A percentile compares a stretch with the other conserved stretches of the same genome.
Evolutionary conservation across 1,140 invertebrate species (phyloP).

Genomic region (Magallana gigas): DNA sequence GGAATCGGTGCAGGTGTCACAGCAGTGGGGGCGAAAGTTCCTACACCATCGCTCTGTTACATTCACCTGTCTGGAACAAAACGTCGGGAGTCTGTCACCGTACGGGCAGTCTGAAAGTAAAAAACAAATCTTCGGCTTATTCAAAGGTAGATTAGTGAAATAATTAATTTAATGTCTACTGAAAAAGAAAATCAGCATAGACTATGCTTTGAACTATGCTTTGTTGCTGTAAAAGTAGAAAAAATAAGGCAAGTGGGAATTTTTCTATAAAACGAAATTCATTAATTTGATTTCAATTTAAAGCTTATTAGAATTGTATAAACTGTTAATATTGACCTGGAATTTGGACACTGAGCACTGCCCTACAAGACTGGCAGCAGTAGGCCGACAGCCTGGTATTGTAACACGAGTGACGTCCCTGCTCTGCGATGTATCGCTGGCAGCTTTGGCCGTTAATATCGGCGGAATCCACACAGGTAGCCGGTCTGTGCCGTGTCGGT

Average conservation of each 20-base stretch:
- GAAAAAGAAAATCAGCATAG: no score
- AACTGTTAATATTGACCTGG: conserved; percentile 6
- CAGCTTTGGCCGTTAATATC: conserved; percentile 51
- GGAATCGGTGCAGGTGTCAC: conserved; percentile 19
- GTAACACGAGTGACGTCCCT: conserved; percentile 56
- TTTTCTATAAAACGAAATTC: neutral
- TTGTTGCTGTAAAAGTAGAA: no score
- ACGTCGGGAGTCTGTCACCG: conserved; percentile 55
- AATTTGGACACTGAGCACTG: neutral
- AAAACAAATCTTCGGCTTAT: neutral
- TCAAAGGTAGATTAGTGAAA: no score
- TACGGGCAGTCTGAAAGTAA: conserved; percentile 56
- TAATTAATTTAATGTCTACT: no score
- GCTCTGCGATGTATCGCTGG: conserved; percentile 1
- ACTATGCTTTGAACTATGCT: no score
- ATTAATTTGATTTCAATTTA: neutral
- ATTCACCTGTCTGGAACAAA: conserved; percentile 52
- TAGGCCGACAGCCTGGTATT: conserved; percentile 41
- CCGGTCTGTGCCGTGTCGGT: neutral
- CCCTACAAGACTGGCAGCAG: conserved; percentile 49
- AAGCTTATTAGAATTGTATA: neutral
- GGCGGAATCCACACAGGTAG: conserved; percentile 43
- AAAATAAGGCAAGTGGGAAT: no score
- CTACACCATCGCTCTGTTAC: conserved; percentile 40
- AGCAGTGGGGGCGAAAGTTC: conserved; percentile 27